Base-by-base conservation (phyloP, 1,140 invertebrate genomes). In the Drosophila lacertosa region DNA sequence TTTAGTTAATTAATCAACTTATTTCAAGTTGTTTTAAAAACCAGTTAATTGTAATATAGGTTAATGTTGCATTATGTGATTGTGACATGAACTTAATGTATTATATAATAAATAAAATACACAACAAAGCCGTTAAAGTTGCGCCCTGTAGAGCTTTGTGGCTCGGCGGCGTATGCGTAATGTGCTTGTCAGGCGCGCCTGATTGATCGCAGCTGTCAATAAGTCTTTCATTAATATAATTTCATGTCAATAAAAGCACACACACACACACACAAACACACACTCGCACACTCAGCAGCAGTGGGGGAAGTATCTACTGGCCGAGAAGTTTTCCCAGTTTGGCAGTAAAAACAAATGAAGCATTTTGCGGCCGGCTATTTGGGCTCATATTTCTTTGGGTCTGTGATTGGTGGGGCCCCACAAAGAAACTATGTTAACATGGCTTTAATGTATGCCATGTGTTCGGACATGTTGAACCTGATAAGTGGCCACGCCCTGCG, bases 191-290 rank as follows among this genome's bases (percentile, higher is more conserved):
- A 74, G 74, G 24, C 29, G n/a, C 47, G 63, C 20, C 70, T 86
- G 81, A 86, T 86, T 88, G 81, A 86, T 86, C 63, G 74, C 77
- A 72, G 77, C 82, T 86, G 81, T 86, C 81, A 86, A 86, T 86
- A 86, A 82, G 82, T 86, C 80, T 88, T 88, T 82, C 81, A 86
- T 86, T 88, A 86, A 86, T 86, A 86, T 86, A 86, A 88, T 88
- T 86, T 82, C 70, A 55, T 77, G 81, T 74, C 82, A 77, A 75
- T 88, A 68, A 57, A 59, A 32, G 5, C 32, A 22, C 39, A 22
- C 35, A 48, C 51, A 57, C 44, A 51, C 15, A 50, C 37, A 44
- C 39, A 62, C 11, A 24, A 33, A 32, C 26, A 24, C 4, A 22
- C 35, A 48, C 51, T 51, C 44, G 44, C 15, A 50, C 37, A 44